Base-by-base conservation (phyloP, 1,140 invertebrate genomes). In the Holotrichia oblita region DNA sequence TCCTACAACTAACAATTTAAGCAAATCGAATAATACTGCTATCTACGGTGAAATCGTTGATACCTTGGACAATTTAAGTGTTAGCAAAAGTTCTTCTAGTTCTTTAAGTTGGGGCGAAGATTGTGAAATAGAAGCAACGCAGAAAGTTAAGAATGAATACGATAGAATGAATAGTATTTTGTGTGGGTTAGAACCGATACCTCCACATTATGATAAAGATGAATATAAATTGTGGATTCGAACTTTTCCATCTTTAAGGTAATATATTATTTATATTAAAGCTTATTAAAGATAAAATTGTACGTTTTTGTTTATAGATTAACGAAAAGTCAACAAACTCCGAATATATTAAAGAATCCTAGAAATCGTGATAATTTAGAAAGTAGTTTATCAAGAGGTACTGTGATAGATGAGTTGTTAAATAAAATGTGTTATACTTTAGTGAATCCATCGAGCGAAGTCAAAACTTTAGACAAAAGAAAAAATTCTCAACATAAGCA, bases 91-190 rank as follows among this genome's bases (percentile, higher is more conserved):
- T 76, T 82, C 83, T 14, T 83, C 82, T 10, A 84, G 83, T 78
- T 83, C 83, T n/a, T 27, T 83, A 61, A 84, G 83, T 78, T 83
- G 83, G 83, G 81, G 82, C 41, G 83, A 83, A 27, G 83, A 83
- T 22, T 81, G 80, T 78, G 83, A 84, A 42, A 64, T 40, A 22
- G 83, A 84, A 80, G 77, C 80, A 2, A 80, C 78, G n/a, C 82
- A 76, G 20, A 64, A 74, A 79, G 80, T 84, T 4, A 78, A 83
- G 61, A 41, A 76, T 44, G 82, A 84, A 79, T 77, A 83, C 20
- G 82, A 83, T 72, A 81, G 76, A 42, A 80, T 84, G 75, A 81
- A 84, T 76, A 81, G 76, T 44, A 69, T 83, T 73, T 79, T 84
- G 77, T 72, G 79, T 40, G 82, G 82, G 40, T 34, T 79, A 55